Conservation (phyloP, 1,140 invertebrate species). For the Cotesia vestalis region DNA sequence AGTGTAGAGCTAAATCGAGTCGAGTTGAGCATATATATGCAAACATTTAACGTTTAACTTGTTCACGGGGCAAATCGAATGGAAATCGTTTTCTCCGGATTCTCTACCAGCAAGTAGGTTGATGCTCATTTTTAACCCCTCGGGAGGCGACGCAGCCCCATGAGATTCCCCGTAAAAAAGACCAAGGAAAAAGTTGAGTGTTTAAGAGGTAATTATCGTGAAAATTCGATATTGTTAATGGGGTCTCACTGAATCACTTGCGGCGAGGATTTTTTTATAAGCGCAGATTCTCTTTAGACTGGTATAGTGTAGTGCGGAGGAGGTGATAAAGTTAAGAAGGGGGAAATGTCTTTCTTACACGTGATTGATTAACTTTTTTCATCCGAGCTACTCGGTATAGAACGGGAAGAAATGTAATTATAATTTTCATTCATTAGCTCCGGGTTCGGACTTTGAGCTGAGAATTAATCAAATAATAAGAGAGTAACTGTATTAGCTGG, state of each 20-base stretch:
- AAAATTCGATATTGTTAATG: conserved; percentile 27
- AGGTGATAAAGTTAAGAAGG: not conserved
- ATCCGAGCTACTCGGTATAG: conserved; percentile 31
- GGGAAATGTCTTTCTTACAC: conserved; percentile 39
- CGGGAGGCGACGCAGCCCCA: not conserved
- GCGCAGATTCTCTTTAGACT: conserved; percentile 1
- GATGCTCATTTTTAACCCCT: conserved; percentile 15
- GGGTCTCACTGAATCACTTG: conserved; percentile 15
- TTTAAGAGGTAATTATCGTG: conserved; percentile 21
- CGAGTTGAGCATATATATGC: conserved; percentile 39
- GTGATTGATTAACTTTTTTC: conserved; percentile 67
- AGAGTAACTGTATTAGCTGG: not conserved
- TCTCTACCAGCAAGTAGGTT: not conserved
- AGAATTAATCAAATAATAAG: conserved; percentile 2
- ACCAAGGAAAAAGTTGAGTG: conserved; percentile 36
- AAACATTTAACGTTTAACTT: conserved; percentile 59
- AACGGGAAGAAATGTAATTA: conserved; percentile 63
- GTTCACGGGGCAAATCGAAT: conserved; percentile 56
- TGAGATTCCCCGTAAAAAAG: not conserved
- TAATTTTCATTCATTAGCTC: conserved; percentile 66
- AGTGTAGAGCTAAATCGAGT: too few species aligned
- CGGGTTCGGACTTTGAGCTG: conserved; percentile 10
- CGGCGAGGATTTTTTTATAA: conserved; percentile 2
- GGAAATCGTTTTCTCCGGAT: conserved; percentile 50
- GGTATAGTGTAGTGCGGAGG: not conserved